Percentiles rank a stretch among this genome's conserved stretches.
phyloP scores from a whole-genome alignment of 1,140 invertebrate genomes.

The Sitophilus oryzae region DNA sequence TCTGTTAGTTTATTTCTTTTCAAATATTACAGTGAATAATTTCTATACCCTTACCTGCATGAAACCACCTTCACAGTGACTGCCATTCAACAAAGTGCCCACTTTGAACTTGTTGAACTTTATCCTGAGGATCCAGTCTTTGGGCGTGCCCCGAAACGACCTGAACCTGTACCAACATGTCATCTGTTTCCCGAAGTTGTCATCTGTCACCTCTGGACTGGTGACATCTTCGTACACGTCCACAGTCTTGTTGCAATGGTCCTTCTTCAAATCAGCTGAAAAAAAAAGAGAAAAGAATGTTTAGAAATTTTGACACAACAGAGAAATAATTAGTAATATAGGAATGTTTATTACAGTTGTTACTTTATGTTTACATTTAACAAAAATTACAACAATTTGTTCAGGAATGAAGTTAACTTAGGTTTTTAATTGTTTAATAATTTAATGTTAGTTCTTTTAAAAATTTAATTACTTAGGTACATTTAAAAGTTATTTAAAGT shows the following conservation, averaged over 20 bases:
- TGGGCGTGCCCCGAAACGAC: conserved; percentile 71
- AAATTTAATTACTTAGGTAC: too few species aligned
- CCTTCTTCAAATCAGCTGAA: conserved; percentile 59
- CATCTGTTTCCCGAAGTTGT: conserved; percentile 73
- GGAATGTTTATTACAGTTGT: too few species aligned
- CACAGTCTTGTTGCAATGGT: conserved; percentile 87
- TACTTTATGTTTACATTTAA: too few species aligned
- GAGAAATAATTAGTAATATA: too few species aligned
- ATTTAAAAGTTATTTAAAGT: too few species aligned
- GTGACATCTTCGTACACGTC: conserved; percentile 87
- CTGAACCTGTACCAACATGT: conserved; percentile 85
- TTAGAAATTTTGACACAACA: too few species aligned
- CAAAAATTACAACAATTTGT: too few species aligned
- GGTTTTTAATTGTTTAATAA: too few species aligned
- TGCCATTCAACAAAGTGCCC: conserved; percentile 76
- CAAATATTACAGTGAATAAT: too few species aligned
- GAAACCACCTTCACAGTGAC: conserved; percentile 76
- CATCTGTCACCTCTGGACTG: conserved; percentile 74
- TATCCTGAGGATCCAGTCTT: conserved; percentile 83
- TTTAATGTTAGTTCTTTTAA: too few species aligned
- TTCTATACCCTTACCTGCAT: conserved; percentile 61
- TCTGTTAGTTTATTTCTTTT: too few species aligned
- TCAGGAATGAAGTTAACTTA: too few species aligned
- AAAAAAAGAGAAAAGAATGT: conserved; percentile 37
- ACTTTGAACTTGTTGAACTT: conserved; percentile 91